Evolutionary conservation across 2,888 invertebrate genomes (phyloP), one percentile per base, ranked within the genome.

Genomic region (Caenorhabditis zanzibari): DNA sequence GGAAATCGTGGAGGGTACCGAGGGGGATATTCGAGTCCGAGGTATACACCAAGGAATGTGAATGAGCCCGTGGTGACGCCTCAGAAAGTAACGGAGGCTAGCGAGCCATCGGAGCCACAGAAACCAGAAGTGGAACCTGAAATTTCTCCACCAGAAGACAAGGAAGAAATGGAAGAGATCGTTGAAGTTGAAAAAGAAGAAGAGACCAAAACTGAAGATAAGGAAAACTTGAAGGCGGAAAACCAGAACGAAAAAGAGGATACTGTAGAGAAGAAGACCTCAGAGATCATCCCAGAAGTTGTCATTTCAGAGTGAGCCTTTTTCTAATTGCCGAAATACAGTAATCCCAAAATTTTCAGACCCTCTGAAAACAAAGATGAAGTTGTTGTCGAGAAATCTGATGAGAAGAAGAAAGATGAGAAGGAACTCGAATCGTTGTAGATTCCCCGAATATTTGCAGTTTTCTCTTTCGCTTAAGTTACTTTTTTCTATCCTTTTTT

Each of bases 1-100:
- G 32, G 38, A 6, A 61, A 49, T 26, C 74, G 83, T 19, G 83
- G 83, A 5, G 77, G 73, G 2, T 61, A 19, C 24, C 10, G 54
- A 19, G 66, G 66, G 12, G 26, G 24, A 14, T 54, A 54, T 54
- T 19, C 6, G 12, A 26, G 14, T 10, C 35, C 38, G 14, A 14
- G 58, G 35, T 58, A 58, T n/a, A 58, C 1, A 10, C 35, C 35
- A 28, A 28, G 35, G 19, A n/a, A n/a, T n/a, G n/a, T 35, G 16
- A 7, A 3, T 0, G 58, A 58, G 19, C n/a, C 58, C 6, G 44
- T 44, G 44, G n/a, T 44, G 16, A n/a, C n/a, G n/a, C n/a, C n/a
- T n/a, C 22, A 35, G 26, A 32, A 41, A 1, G 26, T n/a, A 10
- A 16, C 9, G 10, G 47, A 16, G 6, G 24, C n/a, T n/a, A n/a